A percentile compares a stretch with the other conserved stretches of the same genome.
Evolutionary conservation across 2,113 vertebrate species (phyloP).

Genomic region (Rhinopithecus roxellana): DNA sequence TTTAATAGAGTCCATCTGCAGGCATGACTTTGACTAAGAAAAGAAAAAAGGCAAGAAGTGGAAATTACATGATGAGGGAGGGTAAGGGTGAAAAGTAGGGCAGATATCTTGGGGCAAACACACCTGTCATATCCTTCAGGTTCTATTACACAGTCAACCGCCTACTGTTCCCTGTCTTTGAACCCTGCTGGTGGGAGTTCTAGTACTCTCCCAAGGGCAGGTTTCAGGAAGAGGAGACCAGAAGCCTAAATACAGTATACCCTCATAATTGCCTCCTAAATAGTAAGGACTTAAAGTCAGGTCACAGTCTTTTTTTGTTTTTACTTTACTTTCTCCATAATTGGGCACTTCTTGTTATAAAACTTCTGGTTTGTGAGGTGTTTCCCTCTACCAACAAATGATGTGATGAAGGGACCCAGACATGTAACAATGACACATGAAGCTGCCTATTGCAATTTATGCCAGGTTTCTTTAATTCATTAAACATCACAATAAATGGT

Average conservation of each 20-base stretch:
- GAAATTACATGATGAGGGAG: background rate
- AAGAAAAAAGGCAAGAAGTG: background rate
- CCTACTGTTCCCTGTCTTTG: background rate
- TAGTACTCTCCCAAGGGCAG: background rate
- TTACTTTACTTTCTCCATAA: slow-evolving; percentile 21
- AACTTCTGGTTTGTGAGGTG: background rate
- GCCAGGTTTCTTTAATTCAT: background rate
- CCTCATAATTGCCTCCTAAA: background rate
- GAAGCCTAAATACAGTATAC: background rate
- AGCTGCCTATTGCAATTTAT: background rate
- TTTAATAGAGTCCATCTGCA: background rate
- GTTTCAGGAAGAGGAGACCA: background rate
- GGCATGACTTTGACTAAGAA: background rate
- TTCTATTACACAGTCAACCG: background rate
- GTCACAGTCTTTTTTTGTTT: background rate
- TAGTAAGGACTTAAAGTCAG: background rate
- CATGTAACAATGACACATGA: background rate
- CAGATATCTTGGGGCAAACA: background rate
- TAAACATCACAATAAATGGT: background rate
- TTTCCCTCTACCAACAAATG: background rate
- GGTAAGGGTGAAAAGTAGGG: background rate
- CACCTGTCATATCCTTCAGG: background rate
- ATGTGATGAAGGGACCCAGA: background rate
- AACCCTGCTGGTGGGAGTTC: background rate
- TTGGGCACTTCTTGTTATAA: background rate